Conservation (phyloP, 2,113 vertebrate genomes). For the Saiga tatarica region DNA sequence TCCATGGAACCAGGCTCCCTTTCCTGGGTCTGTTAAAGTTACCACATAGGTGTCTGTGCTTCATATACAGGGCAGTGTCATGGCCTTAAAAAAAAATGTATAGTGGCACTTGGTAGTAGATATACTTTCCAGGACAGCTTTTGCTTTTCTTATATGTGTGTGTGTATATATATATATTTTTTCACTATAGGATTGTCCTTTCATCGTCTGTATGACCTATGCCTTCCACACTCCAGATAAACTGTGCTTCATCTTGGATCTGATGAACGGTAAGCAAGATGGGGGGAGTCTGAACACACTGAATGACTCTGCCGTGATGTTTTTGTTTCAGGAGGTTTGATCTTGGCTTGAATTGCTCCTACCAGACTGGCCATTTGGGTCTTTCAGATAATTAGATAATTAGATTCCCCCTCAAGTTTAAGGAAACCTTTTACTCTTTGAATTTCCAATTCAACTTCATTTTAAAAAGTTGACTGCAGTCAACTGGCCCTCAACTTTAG, state of each 20-base stretch:
- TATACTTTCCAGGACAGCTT: not conserved
- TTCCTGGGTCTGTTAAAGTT: not conserved
- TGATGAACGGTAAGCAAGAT: slow-evolving; percentile 94
- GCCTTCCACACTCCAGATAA: slow-evolving; percentile 99
- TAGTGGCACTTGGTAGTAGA: accelerated
- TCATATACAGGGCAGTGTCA: accelerated
- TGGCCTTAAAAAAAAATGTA: no score
- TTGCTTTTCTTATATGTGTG: not conserved
- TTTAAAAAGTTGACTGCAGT: not conserved
- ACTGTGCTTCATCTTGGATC: slow-evolving; percentile 98
- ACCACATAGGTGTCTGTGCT: accelerated
- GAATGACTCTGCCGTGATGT: accelerated
- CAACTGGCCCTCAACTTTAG: not conserved
- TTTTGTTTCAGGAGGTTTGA: not conserved
- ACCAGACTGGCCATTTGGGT: not conserved
- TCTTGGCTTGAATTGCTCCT: not conserved
- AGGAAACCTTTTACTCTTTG: not conserved
- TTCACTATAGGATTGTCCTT: slow-evolving; percentile 91
- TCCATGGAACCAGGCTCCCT: no score
- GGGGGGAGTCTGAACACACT: accelerated
- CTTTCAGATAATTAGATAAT: not conserved
- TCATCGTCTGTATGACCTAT: slow-evolving; percentile 99
- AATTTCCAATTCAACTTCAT: not conserved
- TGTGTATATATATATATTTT: not conserved
- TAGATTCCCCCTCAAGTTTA: not conserved